These are phyloP conservation scores for Aselliscus stoliczkanus DNA, from an alignment of 2,797 vertebrate genomes.

Conservation along the genomic window DNA sequence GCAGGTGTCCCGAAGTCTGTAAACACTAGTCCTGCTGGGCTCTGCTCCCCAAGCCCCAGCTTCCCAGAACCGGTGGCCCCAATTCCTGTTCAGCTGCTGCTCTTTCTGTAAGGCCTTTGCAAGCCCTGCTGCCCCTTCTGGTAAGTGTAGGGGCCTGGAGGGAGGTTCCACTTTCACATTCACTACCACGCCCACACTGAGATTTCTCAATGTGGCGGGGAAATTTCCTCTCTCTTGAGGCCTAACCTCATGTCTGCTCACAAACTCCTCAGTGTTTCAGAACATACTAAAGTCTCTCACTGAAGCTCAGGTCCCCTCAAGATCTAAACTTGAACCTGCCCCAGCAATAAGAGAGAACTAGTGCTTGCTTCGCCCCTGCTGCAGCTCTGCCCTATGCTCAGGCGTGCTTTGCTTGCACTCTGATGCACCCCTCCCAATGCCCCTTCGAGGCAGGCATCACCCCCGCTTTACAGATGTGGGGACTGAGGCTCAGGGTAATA, in stretches of 20 bases:
- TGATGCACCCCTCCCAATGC: neutral
- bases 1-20: constrained; percentile 61
- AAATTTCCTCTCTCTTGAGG: constrained; percentile 51
- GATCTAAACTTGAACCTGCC: neutral
- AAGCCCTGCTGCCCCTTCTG: constrained; percentile 62
- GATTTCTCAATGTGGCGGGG: constrained; percentile 63
- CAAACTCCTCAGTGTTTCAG: neutral
- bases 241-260: neutral
- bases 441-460: accelerated
- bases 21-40: constrained; percentile 66
- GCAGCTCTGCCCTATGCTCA: neutral
- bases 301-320: neutral
- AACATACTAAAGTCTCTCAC: neutral
- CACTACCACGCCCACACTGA: constrained; percentile 55
- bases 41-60: constrained; percentile 50
- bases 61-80: constrained; percentile 67
- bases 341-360: neutral
- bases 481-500: neutral
- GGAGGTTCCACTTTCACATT: constrained; percentile 73
- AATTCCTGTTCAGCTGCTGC: constrained; percentile 53
- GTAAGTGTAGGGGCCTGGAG: constrained; percentile 64
- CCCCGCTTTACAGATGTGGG: neutral
- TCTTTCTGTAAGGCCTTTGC: constrained; percentile 54
- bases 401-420: accelerated
- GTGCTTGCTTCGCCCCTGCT: neutral